A percentile compares a stretch with the other conserved stretches of the same genome.
These are phyloP conservation scores for Pammene aurita DNA, from an alignment of 2,888 invertebrate genomes.

Conservation along the genomic window DNA sequence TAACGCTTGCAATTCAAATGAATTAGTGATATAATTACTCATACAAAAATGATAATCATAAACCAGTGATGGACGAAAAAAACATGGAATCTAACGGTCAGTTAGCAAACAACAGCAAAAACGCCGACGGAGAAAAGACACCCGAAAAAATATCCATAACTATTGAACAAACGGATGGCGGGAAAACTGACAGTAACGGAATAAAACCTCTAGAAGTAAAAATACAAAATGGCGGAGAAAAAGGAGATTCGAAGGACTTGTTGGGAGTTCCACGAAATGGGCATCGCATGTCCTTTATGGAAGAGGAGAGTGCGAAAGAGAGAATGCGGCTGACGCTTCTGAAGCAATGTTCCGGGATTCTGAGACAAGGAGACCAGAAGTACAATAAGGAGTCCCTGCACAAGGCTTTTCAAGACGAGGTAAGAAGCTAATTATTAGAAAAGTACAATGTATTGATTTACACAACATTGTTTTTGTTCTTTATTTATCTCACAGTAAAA, in stretches of 20 bases:
- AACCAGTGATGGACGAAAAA: constrained; percentile 24
- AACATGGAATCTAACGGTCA: constrained; percentile 34
- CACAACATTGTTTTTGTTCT: too few relatives aligned
- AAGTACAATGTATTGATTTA: too few relatives aligned
- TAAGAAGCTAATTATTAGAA: too few relatives aligned
- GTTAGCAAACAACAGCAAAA: constrained; percentile 1
- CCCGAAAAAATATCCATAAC: constrained; percentile 41
- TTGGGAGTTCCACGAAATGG: constrained; percentile 59
- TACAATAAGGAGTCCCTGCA: constrained; percentile 86
- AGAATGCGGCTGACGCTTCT: constrained; percentile 83
- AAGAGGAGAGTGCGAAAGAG: constrained; percentile 87
- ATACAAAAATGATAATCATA: constrained; percentile 22
- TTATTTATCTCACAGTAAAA: too few relatives aligned
- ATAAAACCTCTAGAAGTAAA: constrained; percentile 33
- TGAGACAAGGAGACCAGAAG: constrained; percentile 84
- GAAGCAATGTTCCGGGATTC: constrained; percentile 86
- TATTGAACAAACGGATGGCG: constrained; percentile 37
- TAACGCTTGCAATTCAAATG: background rate
- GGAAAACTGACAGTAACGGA: constrained; percentile 38
- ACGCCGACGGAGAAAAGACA: constrained; percentile 14
- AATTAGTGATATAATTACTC: background rate
- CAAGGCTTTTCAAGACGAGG: constrained; percentile 87
- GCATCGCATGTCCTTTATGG: constrained; percentile 85
- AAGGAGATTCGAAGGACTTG: constrained; percentile 48
- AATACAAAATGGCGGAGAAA: constrained; percentile 36